These are phyloP conservation scores for Holacanthella duospinosa DNA, from an alignment of 2,888 invertebrate species.

Conservation along the genomic window DNA sequence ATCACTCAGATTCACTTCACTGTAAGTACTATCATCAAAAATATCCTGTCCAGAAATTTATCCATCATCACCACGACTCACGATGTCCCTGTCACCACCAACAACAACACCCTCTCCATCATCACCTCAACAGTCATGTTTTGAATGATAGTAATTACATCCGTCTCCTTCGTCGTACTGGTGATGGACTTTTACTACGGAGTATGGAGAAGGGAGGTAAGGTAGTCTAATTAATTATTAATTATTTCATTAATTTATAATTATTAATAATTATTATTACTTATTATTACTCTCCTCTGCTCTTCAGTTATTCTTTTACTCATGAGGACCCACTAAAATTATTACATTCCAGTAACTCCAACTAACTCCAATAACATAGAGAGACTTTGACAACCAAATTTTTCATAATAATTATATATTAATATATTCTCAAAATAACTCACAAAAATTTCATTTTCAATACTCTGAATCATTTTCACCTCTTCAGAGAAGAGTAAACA, in stretches of 20 bases:
- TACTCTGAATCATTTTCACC: too few species aligned
- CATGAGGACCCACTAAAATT: too few species aligned
- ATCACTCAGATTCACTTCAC: not conserved
- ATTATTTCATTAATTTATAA: not conserved
- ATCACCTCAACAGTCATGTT: not conserved
- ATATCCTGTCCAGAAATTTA: not conserved
- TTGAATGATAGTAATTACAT: slow-evolving; percentile 6
- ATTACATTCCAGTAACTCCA: not conserved
- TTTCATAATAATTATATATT: too few species aligned
- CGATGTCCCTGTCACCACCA: not conserved
- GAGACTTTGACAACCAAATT: not conserved
- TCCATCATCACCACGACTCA: not conserved
- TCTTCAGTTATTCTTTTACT: too few species aligned
- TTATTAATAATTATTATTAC: not conserved
- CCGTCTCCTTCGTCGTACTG: not conserved
- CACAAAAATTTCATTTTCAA: too few species aligned
- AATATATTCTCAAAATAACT: too few species aligned
- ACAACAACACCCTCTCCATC: not conserved
- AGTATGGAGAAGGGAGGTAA: slow-evolving; percentile 7
- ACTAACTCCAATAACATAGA: not conserved
- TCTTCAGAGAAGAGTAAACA: too few species aligned
- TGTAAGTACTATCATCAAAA: not conserved
- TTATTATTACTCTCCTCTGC: too few species aligned
- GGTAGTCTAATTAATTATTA: not conserved
- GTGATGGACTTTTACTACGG: slow-evolving; percentile 2